Evolutionary conservation across 2,113 vertebrate species (phyloP).

Genomic region (Platichthys flesus): DNA sequence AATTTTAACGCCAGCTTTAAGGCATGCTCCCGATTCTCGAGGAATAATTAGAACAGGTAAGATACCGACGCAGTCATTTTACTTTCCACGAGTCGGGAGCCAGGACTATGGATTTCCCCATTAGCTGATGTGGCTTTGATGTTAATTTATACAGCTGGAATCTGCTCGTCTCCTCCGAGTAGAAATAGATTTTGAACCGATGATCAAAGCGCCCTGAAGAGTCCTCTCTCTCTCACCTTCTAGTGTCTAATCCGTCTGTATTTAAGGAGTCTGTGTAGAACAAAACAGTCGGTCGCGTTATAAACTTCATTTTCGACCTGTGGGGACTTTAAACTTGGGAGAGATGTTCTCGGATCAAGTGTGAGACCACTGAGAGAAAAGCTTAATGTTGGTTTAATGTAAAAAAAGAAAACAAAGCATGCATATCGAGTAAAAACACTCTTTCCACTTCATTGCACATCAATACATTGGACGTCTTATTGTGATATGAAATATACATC

Average conservation of each 20-base stretch:
- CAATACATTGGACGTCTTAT: neutral
- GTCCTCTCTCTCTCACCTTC: constrained; percentile 37
- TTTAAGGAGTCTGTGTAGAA: constrained; percentile 53
- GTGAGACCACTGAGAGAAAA: neutral
- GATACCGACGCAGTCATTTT: constrained; percentile 25
- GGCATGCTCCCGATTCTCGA: constrained; percentile 20
- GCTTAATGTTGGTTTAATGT: constrained; percentile 26
- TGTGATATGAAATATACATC: constrained; percentile 11
- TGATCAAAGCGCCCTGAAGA: constrained; percentile 66
- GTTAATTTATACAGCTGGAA: constrained; percentile 67
- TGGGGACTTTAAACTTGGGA: constrained; percentile 6
- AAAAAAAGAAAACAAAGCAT: constrained; percentile 5
- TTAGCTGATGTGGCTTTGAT: constrained; percentile 68
- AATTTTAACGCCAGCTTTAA: constrained; percentile 30
- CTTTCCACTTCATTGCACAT: constrained; percentile 18
- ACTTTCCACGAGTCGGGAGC: constrained; percentile 26
- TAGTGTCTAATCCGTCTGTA: constrained; percentile 43
- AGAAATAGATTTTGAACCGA: constrained; percentile 69
- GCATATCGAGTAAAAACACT: constrained; percentile 20
- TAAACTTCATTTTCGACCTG: constrained; percentile 31
- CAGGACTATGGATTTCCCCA: constrained; percentile 34
- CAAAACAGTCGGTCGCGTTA: constrained; percentile 48
- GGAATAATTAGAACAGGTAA: constrained; percentile 45
- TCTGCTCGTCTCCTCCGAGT: constrained; percentile 60
- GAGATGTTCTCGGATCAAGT: neutral